phyloP scores from a whole-genome alignment of 1,140 invertebrate species.

The Armadillidium nasatum region DNA sequence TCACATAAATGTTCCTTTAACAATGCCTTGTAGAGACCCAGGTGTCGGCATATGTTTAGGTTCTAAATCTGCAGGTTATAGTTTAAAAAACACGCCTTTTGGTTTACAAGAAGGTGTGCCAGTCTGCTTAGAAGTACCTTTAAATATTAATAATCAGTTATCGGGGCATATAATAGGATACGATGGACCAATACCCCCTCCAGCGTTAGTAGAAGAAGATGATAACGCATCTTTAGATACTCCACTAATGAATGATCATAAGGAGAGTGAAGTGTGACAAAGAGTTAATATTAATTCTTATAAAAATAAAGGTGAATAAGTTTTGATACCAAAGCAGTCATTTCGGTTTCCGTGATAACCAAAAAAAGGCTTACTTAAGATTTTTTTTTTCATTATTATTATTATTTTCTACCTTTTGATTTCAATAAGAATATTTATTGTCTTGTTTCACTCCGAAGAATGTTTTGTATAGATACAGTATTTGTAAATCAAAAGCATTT shows the following conservation, averaged over 20 bases:
- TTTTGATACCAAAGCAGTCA: not conserved
- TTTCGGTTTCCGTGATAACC: not conserved
- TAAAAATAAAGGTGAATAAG: no score
- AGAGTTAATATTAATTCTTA: not conserved
- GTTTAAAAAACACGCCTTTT: constrained; percentile 1
- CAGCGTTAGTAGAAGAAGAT: not conserved
- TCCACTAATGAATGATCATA: not conserved
- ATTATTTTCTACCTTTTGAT: no score
- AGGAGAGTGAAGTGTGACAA: not conserved
- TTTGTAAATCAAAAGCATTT: no score
- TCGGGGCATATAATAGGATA: not conserved
- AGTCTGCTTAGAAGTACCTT: not conserved
- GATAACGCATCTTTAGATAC: not conserved
- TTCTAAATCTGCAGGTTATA: not conserved
- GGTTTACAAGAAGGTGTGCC: not conserved
- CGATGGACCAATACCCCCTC: not conserved
- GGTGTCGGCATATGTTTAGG: not conserved
- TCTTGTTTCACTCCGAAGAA: no score
- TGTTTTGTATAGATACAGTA: no score
- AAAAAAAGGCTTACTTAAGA: not conserved
- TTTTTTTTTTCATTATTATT: not conserved
- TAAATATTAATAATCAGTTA: not conserved
- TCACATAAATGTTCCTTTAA: constrained; percentile 1
- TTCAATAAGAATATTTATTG: no score
- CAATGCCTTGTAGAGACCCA: not conserved